Base-by-base conservation (phyloP, 2,797 vertebrate genomes). In the Cetoscarus ocellatus region DNA sequence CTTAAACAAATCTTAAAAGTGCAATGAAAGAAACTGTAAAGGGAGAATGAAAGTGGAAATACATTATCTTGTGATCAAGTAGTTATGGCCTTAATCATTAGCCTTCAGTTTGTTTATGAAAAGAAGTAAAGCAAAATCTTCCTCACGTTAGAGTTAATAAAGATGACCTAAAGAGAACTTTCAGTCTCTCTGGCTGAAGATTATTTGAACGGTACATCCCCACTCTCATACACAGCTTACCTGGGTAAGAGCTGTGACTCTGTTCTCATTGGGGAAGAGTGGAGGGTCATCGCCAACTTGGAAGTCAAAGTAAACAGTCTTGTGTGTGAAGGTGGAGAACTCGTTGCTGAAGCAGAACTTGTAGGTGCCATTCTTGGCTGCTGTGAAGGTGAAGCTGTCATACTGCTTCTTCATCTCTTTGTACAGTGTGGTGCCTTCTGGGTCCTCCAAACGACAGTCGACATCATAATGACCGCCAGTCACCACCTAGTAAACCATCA, bases 371-470 rank as follows among this genome's bases (percentile, higher is more conserved):
- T 98, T 98, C 78, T 90, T 96, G 64, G 96, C 93, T 14, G 97
- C 97, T 12, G 96, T 97, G 87, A 99, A 99, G 0, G 98, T 99
- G 76, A 99, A 99, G 80, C 97, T 99, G 84, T 99, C 98, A 13
- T 99, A 99, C 77, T 99, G 98, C 75, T 99, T 99, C 92, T 99
- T 99, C 97, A 97, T 99, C 89, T 99, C 98, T 64, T 98, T 99
- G 88, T 99, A 99, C 2, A 99, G 92, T 2, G 97, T 96, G 9
- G 88, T 91, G 27, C 97, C 96, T 18, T 98, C 96, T 0, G 97
- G 95, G 73, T 97, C 97, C 89, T 99, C 98, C 82, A 99, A 86
- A 8, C 98, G 96, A 85, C 98, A 99, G 79, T 99, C 98, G 44
- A 99, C 98, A 77, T 99, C 98, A 54, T 99, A 99, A 91, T 99